phyloP scores from a whole-genome alignment of 2,113 vertebrate species.

The Gnathonemus echidnorhynchus region DNA sequence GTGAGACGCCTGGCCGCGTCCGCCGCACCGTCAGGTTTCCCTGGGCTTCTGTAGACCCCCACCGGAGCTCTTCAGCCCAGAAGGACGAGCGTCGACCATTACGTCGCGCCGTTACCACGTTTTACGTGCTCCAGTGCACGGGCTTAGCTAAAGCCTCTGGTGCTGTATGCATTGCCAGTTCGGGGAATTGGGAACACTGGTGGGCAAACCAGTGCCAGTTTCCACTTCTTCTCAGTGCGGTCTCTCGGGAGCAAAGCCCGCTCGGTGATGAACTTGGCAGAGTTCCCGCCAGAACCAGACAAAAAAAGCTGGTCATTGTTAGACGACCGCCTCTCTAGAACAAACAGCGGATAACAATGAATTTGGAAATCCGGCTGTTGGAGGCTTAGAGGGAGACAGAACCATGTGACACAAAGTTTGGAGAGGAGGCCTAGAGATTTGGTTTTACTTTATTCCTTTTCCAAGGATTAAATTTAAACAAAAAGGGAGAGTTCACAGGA shows the following conservation, averaged over 20 bases:
- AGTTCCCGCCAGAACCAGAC: neutral
- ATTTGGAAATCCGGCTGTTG: neutral
- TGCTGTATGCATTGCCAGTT: neutral
- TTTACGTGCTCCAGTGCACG: neutral
- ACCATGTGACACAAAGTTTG: neutral
- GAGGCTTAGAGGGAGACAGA: neutral
- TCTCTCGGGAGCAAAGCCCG: neutral
- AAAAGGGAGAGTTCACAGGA: neutral
- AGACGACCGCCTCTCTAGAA: neutral
- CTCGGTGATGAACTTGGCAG: neutral
- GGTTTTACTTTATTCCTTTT: constrained; percentile 1
- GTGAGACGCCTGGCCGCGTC: neutral
- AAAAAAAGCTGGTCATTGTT: neutral
- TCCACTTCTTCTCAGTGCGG: neutral
- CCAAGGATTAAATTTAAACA: constrained; percentile 2
- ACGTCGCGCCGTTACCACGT: neutral
- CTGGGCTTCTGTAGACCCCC: neutral
- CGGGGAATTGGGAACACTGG: neutral
- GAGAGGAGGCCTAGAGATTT: neutral
- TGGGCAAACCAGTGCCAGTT: neutral
- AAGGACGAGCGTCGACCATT: neutral
- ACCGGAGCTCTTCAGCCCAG: neutral
- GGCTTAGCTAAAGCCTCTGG: neutral
- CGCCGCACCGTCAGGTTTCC: neutral
- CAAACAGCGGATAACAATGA: neutral